phyloP scores from a whole-genome alignment of 1,140 invertebrate species.

The Periplaneta americana region DNA sequence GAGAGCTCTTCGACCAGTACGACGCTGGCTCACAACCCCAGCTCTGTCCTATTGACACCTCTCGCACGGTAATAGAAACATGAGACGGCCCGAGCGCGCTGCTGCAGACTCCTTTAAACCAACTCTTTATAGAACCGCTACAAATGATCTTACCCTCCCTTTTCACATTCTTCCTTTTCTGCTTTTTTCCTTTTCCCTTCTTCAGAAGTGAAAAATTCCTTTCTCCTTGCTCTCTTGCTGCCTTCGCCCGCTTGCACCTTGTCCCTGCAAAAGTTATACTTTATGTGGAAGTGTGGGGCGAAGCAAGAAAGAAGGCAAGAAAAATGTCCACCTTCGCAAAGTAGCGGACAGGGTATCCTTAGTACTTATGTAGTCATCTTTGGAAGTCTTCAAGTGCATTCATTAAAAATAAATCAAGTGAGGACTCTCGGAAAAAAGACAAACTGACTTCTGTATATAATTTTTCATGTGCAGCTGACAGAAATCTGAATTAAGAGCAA shows the following conservation, averaged over 20 bases:
- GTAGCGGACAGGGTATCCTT: not conserved
- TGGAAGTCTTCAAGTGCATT: not conserved
- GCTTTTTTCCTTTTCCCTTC: not conserved
- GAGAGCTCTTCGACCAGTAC: not conserved
- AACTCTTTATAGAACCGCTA: not conserved
- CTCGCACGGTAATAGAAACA: not conserved
- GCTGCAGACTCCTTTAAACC: not conserved
- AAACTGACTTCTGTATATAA: not conserved
- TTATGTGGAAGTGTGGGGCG: not conserved
- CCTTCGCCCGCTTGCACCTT: not conserved
- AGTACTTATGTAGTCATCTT: not conserved
- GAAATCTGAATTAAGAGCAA: no score
- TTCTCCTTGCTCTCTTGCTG: not conserved
- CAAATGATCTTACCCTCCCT: not conserved
- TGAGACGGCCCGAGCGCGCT: not conserved
- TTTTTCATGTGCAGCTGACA: no score
- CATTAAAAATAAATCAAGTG: not conserved
- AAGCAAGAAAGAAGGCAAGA: not conserved
- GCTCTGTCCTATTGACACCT: not conserved
- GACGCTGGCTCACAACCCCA: not conserved
- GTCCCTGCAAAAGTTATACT: not conserved
- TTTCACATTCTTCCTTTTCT: no score
- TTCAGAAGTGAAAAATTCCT: not conserved
- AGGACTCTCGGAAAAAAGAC: not conserved
- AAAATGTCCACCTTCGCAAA: not conserved